Base-by-base conservation (phyloP, 1,140 invertebrate species). In the Heterodera carotae region DNA sequence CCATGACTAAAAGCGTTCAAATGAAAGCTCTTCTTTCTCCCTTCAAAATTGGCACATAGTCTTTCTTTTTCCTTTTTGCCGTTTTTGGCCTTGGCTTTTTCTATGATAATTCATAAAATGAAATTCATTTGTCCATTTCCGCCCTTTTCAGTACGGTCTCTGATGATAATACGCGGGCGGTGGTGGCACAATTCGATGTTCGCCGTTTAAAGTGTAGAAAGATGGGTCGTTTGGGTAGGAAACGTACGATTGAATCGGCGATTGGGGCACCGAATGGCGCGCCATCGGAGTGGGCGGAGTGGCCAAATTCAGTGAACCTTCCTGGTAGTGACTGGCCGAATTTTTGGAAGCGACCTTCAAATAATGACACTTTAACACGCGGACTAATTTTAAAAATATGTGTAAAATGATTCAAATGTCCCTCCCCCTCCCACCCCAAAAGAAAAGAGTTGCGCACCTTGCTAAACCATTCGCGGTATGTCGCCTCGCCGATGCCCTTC, bases 151-250 rank as follows among this genome's bases (percentile, higher is more conserved):
- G 62, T 66, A 66, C 29, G 62, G 62, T 34, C 62, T 60, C 25
- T 82, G 80, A 22, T 75, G 67, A 48, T 79, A 81, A 67, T 81
- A 81, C 1, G 80, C 77, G 25, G 80, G 80, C 34, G 80, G 80
- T 33, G 74, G 79, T 39, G 73, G 75, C 66, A 81, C 70, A 62
- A 80, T 80, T 56, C 85, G 74, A 62, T 85, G 84, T 59, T 86
- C 84, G n/a, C 85, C 85, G 69, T 83, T 84, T 18, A 86, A 69
- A 2, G 85, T 86, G 71, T 86, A 86, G 53, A 86, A 86, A 1
- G 76, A 75, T 22, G 85, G 85, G 67, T 86, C 85, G 68, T 87
- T 84, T 2, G 85, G 85, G 79, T 86, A 86, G 1, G 80, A 76
- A 25, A 86, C 81, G 75, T 86, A 86, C 15, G 69, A 62, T 34